A percentile compares a stretch with the other conserved stretches of the same genome.
phyloP scores from a whole-genome alignment of 2,113 vertebrate genomes.

The Corapipo altera region DNA sequence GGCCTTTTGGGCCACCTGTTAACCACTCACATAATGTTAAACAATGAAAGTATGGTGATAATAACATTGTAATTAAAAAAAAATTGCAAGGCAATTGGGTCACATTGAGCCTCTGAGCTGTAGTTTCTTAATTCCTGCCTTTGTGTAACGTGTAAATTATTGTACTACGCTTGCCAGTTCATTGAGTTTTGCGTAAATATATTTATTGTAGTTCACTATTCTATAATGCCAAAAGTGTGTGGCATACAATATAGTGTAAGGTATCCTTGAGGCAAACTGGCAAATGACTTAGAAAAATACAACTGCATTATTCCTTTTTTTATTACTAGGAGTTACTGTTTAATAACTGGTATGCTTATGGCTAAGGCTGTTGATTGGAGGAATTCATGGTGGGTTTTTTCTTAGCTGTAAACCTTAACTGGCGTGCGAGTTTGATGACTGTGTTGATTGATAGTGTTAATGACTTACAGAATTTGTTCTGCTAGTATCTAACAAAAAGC shows the following conservation, averaged over 20 bases:
- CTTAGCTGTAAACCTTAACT: not conserved
- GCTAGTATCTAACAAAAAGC: not conserved
- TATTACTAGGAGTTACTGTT: not conserved
- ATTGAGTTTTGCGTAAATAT: not conserved
- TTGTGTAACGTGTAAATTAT: not conserved
- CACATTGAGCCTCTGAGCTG: not conserved
- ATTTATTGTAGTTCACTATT: not conserved
- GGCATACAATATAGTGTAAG: not conserved
- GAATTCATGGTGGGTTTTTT: not conserved
- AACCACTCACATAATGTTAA: not conserved
- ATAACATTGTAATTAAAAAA: not conserved
- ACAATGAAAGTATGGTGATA: not conserved
- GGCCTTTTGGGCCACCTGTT: not conserved
- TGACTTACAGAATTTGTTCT: not conserved
- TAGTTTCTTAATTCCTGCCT: not conserved
- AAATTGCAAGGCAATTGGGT: not conserved
- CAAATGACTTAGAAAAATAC: not conserved
- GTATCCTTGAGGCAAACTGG: not conserved
- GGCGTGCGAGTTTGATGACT: not conserved
- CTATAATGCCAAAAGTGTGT: not conserved
- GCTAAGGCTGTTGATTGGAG: not conserved
- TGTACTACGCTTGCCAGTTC: not conserved
- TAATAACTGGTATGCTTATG: not conserved
- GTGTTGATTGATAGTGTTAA: not conserved
- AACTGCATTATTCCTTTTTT: fast-evolving